Percentiles rank a stretch among this genome's conserved stretches.
Evolutionary conservation across 2,113 vertebrate genomes (phyloP).

Genomic region (Setophaga kirtlandii): DNA sequence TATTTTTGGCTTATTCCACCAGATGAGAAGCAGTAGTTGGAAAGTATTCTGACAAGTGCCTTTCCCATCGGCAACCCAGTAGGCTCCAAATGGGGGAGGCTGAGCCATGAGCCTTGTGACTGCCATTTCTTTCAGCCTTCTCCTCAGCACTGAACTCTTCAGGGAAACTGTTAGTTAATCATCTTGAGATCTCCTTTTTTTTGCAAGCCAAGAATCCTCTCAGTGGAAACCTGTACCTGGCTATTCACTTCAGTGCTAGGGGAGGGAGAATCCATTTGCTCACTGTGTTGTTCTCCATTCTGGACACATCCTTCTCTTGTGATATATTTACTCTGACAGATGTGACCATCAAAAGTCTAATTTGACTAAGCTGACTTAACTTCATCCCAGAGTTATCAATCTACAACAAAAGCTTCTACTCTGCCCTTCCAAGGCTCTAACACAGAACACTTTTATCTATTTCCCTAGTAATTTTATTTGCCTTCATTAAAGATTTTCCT

Average conservation of each 20-base stretch:
- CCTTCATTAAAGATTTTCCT: not conserved
- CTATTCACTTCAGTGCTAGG: not conserved
- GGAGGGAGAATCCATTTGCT: not conserved
- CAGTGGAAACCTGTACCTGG: not conserved
- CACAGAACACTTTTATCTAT: not conserved
- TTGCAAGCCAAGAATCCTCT: not conserved
- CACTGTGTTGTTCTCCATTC: not conserved
- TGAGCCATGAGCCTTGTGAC: not conserved
- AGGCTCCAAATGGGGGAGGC: not conserved
- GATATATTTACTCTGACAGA: not conserved
- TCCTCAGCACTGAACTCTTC: not conserved
- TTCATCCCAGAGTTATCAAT: not conserved
- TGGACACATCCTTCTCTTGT: not conserved
- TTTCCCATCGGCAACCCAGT: not conserved
- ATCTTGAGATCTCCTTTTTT: not conserved
- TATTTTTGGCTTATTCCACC: not conserved
- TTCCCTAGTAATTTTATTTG: not conserved
- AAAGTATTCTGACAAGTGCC: not conserved
- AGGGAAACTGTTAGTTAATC: not conserved
- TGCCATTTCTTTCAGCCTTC: not conserved
- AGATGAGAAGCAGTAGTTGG: not conserved
- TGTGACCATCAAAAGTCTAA: not conserved
- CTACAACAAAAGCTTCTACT: not conserved
- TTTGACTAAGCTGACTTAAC: not conserved
- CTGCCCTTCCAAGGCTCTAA: not conserved